Conservation (phyloP, 2,113 vertebrate species). For the Muntiacus muntjak region DNA sequence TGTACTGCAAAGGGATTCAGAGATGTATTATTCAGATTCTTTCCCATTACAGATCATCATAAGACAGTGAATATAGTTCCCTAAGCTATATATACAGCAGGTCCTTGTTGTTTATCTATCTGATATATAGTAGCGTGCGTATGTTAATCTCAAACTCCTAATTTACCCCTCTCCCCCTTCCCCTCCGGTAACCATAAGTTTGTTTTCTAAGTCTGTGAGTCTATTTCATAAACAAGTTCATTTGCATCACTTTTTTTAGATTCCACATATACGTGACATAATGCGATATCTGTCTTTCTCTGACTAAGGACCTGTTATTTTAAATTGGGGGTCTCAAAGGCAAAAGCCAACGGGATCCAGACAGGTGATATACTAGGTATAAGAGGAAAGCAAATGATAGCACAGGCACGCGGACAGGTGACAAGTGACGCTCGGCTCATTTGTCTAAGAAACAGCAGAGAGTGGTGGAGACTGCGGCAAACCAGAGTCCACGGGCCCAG, state of each 20-base stretch:
- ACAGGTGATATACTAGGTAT: neutral
- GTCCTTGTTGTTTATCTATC: neutral
- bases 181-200: neutral
- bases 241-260: neutral
- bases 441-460: neutral
- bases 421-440: rapidly evolving
- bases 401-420: neutral
- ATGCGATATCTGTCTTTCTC: neutral
- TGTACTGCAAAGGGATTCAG: neutral
- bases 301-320: neutral
- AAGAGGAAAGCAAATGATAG: neutral
- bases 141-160: neutral
- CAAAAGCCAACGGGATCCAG: neutral
- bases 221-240: neutral
- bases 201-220: neutral
- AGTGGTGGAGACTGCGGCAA: neutral
- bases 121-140: neutral
- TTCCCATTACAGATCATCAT: neutral
- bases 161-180: neutral
- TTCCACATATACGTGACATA: neutral
- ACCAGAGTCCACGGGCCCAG: neutral
- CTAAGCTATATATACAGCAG: neutral
- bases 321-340: neutral
- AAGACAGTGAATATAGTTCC: neutral
- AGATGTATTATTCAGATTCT: neutral